Evolutionary conservation across 2,113 vertebrate species (phyloP).

Genomic region (Bolborhynchus lineola): DNA sequence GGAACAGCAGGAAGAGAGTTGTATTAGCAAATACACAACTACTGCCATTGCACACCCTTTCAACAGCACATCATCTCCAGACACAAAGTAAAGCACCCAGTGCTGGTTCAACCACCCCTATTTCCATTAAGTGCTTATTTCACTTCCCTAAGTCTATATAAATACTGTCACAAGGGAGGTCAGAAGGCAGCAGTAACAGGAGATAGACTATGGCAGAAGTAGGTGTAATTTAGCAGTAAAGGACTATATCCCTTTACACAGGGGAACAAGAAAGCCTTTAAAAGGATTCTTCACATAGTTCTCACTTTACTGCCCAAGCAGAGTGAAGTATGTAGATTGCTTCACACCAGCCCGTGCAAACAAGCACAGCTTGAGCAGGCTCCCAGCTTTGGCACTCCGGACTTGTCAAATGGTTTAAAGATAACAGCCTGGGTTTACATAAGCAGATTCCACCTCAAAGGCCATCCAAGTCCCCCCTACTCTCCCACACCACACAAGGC

Average conservation of each 20-base stretch:
- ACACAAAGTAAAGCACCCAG: background rate
- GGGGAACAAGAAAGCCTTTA: background rate
- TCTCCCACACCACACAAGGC: background rate
- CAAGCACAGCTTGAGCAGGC: background rate
- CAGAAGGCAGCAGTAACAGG: background rate
- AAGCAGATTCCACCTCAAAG: slow-evolving; percentile 26
- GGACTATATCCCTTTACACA: background rate
- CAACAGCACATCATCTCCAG: background rate
- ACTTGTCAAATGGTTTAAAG: background rate
- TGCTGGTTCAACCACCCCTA: background rate
- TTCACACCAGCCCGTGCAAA: background rate
- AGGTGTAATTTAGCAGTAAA: background rate
- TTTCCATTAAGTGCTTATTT: background rate
- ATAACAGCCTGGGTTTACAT: slow-evolving; percentile 27
- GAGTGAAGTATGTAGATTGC: background rate
- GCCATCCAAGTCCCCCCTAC: background rate
- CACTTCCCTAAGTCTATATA: background rate
- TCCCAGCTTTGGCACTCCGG: background rate
- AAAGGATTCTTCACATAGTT: background rate
- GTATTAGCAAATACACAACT: background rate
- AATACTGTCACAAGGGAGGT: background rate
- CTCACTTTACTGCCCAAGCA: background rate
- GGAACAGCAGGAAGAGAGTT: background rate
- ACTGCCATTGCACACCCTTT: background rate
- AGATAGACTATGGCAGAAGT: background rate